Evolutionary conservation across 2,113 vertebrate species (phyloP), one percentile per base, ranked within the genome.

Genomic region (Tetrao urogallus): DNA sequence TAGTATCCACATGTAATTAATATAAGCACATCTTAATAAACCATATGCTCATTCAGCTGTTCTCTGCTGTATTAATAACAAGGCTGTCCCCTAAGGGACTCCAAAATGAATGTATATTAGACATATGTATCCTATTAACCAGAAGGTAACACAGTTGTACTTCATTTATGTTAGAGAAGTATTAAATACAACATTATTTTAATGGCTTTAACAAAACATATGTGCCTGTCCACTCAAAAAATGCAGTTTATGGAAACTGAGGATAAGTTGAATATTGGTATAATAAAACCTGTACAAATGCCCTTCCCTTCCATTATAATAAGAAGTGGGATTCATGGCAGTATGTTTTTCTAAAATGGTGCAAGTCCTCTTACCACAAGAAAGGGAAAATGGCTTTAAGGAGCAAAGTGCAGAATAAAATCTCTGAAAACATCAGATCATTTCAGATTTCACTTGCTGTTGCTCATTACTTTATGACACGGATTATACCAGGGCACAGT

Each of bases 41-140:
- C 96, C 97, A 97, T 97, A 97, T 98, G 97, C 58, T 97, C 83
- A 34, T 20, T 97, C 97, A 96, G 96, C 96, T 98, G 97, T 96
- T 97, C 89, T 90, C 81, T 92, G 92, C 92, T 96, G 70, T 96
- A 97, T 96, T 97, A 97, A 96, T 93, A 93, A 95, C 75, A 91
- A 91, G 72, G 43, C 65, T 92, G 79, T 96, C 94, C 93, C 94
- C 92, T 93, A 88, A 97, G 97, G 90, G 82, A 96, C 61, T 93
- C 85, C 91, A 82, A 91, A 97, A 96, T 95, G 30, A 97, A 96
- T 92, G 88, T 95, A 96, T 94, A 96, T 93, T 89, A 96, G 77
- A 90, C 40, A 88, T 86, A 80, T 87, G 67, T 65, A 66, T 83
- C 67, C 81, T 88, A 86, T 96, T 92, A 92, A 90, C 76, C 86